A percentile compares a stretch with the other conserved stretches of the same genome.
Evolutionary conservation across 1,140 invertebrate genomes (phyloP).

Genomic region (Calycopis cecrops): DNA sequence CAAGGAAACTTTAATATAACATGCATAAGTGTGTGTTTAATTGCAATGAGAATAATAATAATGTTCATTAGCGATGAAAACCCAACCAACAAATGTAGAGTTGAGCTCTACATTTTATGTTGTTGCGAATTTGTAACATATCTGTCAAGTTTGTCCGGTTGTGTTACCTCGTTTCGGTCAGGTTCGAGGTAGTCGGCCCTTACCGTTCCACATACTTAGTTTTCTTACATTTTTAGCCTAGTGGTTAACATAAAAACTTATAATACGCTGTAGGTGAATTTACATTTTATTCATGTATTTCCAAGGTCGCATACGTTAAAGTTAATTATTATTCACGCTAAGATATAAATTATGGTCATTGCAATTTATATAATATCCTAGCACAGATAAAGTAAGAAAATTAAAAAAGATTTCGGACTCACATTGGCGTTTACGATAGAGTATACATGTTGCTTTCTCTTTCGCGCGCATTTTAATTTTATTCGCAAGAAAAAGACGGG

Average conservation of each 20-base stretch:
- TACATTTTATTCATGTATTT: conserved; percentile 6
- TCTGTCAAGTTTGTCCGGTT: conserved; percentile 63
- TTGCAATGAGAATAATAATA: no score
- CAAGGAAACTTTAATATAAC: conserved; percentile 15
- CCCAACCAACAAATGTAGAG: conserved; percentile 15
- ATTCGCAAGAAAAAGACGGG: conserved; percentile 47
- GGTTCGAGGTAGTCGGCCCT: conserved; percentile 55
- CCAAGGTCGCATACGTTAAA: conserved; percentile 9
- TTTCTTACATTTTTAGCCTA: conserved; percentile 26
- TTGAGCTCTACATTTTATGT: conserved; percentile 10
- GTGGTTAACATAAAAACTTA: conserved; percentile 3
- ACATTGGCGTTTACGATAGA: conserved; percentile 64
- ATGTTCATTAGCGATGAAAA: background rate
- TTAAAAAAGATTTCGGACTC: conserved; percentile 65
- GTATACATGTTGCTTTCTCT: conserved; percentile 49
- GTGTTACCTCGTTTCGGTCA: conserved; percentile 67
- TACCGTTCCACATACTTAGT: conserved; percentile 51
- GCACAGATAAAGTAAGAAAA: conserved; percentile 51
- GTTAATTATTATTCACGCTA: conserved; percentile 21
- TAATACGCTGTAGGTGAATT: conserved; percentile 4
- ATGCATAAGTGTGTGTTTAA: no score
- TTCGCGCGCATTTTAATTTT: conserved; percentile 28
- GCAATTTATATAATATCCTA: conserved; percentile 1
- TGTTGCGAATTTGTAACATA: conserved; percentile 46
- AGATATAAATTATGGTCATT: background rate